Evolutionary conservation across 2,797 vertebrate species (phyloP).

Genomic region (Micromesistius poutassou): DNA sequence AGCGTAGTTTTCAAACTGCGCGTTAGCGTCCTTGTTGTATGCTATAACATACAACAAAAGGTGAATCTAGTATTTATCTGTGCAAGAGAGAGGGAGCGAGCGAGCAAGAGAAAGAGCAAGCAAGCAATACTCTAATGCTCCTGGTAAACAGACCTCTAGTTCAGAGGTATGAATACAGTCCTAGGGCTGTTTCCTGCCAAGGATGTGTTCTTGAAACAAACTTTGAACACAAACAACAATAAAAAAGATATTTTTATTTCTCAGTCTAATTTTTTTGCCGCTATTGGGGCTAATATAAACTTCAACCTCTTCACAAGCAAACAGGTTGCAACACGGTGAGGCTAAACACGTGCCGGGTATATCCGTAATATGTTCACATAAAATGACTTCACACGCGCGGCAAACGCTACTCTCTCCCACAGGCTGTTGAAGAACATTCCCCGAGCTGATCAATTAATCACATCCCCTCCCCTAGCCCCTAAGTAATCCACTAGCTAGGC

Average conservation of each 20-base stretch:
- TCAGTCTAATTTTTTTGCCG: conserved; percentile 6
- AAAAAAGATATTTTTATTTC: not conserved
- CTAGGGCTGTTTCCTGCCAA: not conserved
- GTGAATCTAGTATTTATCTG: not conserved
- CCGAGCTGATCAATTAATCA: not conserved
- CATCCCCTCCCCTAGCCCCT: not conserved
- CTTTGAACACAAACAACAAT: conserved; percentile 23
- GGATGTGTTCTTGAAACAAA: conserved; percentile 32
- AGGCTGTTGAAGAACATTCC: not conserved
- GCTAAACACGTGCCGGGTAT: not conserved
- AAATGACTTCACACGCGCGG: not conserved
- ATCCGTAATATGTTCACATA: not conserved
- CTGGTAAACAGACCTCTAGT: conserved; percentile 21
- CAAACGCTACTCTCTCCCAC: not conserved
- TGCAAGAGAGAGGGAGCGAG: not conserved
- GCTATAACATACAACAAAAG: not conserved
- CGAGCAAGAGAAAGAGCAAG: conserved; percentile 3
- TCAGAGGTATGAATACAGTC: conserved; percentile 22
- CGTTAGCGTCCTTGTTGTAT: not conserved
- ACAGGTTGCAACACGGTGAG: not conserved
- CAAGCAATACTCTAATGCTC: not conserved
- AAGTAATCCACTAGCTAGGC: not conserved
- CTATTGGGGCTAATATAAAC: conserved; percentile 16
- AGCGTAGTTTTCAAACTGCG: too few relatives aligned
- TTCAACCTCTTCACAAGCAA: not conserved